phyloP scores from a whole-genome alignment of 2,888 invertebrate species.

The Torymus texanus region DNA sequence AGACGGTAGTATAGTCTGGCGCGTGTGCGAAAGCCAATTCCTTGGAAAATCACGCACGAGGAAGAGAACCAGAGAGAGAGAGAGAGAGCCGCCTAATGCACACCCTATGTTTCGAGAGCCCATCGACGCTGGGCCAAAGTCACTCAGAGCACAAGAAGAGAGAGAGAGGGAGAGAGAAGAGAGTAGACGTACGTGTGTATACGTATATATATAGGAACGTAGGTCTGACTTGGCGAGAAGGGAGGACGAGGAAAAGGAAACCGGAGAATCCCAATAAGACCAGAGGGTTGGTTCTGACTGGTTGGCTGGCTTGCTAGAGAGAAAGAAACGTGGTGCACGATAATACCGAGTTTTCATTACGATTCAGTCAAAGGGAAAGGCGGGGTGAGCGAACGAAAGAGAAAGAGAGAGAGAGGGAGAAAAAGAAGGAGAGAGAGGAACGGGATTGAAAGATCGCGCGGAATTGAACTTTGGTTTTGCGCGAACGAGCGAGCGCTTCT shows the following conservation, averaged over 20 bases:
- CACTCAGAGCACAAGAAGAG: background rate
- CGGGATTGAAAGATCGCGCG: constrained; percentile 50
- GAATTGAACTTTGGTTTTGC: constrained; percentile 31
- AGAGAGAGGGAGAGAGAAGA: background rate
- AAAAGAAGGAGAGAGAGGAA: background rate
- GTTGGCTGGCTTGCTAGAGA: background rate
- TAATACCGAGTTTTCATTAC: constrained; percentile 55
- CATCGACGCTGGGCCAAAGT: constrained; percentile 11
- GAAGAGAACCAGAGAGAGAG: background rate
- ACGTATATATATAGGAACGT: background rate
- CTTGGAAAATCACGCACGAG: constrained; percentile 53
- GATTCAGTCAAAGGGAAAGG: constrained; percentile 49
- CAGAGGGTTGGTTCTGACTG: background rate
- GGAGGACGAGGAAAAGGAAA: background rate
- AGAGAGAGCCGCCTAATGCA: constrained; percentile 37
- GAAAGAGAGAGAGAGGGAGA: constrained; percentile 16
- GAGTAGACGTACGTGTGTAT: too few relatives aligned
- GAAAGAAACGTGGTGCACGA: constrained; percentile 29
- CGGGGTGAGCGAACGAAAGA: background rate
- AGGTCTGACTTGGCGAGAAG: background rate
- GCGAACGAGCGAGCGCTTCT: background rate
- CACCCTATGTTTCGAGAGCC: constrained; percentile 45
- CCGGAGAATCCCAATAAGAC: constrained; percentile 46
- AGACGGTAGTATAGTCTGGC: too few relatives aligned
- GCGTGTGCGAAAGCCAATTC: constrained; percentile 44